phyloP scores from a whole-genome alignment of 1,140 invertebrate species.

The Dolichoris vasculosae region DNA sequence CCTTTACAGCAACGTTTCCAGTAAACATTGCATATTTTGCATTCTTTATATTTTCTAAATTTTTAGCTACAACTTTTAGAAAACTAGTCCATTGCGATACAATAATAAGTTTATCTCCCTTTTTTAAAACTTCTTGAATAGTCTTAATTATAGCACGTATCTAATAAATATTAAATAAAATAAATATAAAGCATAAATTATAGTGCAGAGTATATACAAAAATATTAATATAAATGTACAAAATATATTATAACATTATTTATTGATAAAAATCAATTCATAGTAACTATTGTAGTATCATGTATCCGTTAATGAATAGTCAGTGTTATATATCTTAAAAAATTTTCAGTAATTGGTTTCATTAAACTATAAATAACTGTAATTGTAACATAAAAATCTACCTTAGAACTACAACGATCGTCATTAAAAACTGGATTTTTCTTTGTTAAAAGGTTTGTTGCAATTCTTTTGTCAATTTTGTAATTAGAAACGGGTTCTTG shows the following conservation, averaged over 20 bases:
- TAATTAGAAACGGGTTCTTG: slow-evolving; percentile 66
- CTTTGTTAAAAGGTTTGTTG: slow-evolving; percentile 74
- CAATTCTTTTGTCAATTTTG: slow-evolving; percentile 64
- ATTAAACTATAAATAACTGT: not conserved
- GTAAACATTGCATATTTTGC: slow-evolving; percentile 80
- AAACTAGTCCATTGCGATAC: slow-evolving; percentile 92
- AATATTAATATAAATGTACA: too few relatives aligned
- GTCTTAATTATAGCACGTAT: slow-evolving; percentile 78
- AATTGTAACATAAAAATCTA: slow-evolving; percentile 53
- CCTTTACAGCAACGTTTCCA: slow-evolving; percentile 79
- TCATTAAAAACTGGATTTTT: slow-evolving; percentile 83
- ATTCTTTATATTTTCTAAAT: slow-evolving; percentile 74
- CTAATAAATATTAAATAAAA: slow-evolving; percentile 63
- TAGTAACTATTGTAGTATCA: too few relatives aligned
- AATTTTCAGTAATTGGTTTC: not conserved
- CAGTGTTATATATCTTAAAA: not conserved
- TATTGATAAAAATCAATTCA: too few relatives aligned
- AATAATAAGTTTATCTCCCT: slow-evolving; percentile 84
- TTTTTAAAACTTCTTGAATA: slow-evolving; percentile 76
- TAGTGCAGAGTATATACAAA: too few relatives aligned
- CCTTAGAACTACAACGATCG: slow-evolving; percentile 78
- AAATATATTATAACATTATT: too few relatives aligned
- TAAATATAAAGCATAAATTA: not conserved
- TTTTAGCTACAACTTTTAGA: slow-evolving; percentile 79
- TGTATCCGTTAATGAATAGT: not conserved